These are phyloP conservation scores for Apis dorsata DNA, from an alignment of 1,140 invertebrate species.

Conservation along the genomic window DNA sequence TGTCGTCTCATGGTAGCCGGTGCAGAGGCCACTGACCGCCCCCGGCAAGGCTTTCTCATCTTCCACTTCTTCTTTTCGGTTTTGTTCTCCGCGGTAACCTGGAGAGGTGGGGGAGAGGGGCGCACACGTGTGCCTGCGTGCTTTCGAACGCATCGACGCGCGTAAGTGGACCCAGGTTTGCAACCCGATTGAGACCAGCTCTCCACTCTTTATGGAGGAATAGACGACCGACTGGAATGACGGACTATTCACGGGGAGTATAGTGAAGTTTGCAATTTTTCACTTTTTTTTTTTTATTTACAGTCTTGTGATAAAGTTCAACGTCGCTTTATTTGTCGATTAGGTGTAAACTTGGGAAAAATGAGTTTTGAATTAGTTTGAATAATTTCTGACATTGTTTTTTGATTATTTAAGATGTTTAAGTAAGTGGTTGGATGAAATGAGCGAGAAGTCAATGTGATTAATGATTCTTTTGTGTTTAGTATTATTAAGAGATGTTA, in stretches of 20 bases:
- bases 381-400: not conserved
- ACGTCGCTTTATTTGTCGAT: not conserved
- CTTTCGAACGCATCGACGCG: slow-evolving; percentile 27
- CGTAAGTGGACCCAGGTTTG: slow-evolving; percentile 13
- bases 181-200: slow-evolving; percentile 33
- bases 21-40: slow-evolving; percentile 77
- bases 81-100: slow-evolving; percentile 53
- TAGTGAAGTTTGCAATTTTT: not conserved
- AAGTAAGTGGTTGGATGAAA: too few relatives aligned
- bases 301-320: too few relatives aligned
- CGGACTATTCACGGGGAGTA: not conserved
- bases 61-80: slow-evolving; percentile 56
- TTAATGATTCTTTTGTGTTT: too few relatives aligned
- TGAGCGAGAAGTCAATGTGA: too few relatives aligned
- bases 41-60: slow-evolving; percentile 74
- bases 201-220: slow-evolving; percentile 36
- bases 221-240: slow-evolving; percentile 21
- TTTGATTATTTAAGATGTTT: too few relatives aligned
- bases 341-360: not conserved
- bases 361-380: not conserved
- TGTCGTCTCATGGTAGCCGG: slow-evolving; percentile 62
- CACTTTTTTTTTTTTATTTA: not conserved
- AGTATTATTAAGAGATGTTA: too few relatives aligned
- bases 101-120: not conserved
- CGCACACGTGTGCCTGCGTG: slow-evolving; percentile 48